Evolutionary conservation across 1,140 invertebrate genomes (phyloP).

Genomic region (Protaetia brevitarsis): DNA sequence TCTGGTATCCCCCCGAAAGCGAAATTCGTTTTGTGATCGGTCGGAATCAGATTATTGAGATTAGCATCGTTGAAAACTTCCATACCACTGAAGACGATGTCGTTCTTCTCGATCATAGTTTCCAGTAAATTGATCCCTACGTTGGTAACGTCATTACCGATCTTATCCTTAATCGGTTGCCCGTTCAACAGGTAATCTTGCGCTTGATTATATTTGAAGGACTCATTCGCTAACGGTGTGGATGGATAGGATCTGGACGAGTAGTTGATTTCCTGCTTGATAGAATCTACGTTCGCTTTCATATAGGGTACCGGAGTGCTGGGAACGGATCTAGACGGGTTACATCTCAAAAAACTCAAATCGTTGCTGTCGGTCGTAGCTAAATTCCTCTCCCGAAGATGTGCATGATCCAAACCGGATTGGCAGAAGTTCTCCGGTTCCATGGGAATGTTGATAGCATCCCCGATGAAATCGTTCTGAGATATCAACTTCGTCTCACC

Average conservation of each 20-base stretch:
- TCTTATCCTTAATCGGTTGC: constrained; percentile 42
- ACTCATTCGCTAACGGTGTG: constrained; percentile 55
- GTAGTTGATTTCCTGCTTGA: constrained; percentile 38
- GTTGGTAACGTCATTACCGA: constrained; percentile 34
- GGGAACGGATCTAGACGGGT: constrained; percentile 59
- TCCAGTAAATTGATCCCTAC: constrained; percentile 28
- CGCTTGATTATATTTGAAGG: constrained; percentile 57
- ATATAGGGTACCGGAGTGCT: constrained; percentile 59
- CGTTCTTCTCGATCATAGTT: constrained; percentile 31
- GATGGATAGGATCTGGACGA: constrained; percentile 64
- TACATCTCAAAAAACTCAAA: constrained; percentile 31
- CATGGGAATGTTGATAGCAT: constrained; percentile 50
- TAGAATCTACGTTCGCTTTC: constrained; percentile 37
- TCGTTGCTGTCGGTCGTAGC: not conserved
- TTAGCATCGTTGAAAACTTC: constrained; percentile 33
- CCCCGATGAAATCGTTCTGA: constrained; percentile 45
- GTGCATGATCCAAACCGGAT: constrained; percentile 38
- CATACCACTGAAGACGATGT: constrained; percentile 33
- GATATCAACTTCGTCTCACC: not conserved
- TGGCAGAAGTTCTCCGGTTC: constrained; percentile 47
- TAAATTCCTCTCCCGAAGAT: constrained; percentile 7
- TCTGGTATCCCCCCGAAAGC: not conserved
- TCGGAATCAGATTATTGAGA: constrained; percentile 21
- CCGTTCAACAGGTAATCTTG: constrained; percentile 46
- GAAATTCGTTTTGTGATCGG: constrained; percentile 26